Percentiles rank a stretch among this genome's conserved stretches.
Conservation (phyloP, 2,888 invertebrate species). For the Stictocephala bisonia region DNA sequence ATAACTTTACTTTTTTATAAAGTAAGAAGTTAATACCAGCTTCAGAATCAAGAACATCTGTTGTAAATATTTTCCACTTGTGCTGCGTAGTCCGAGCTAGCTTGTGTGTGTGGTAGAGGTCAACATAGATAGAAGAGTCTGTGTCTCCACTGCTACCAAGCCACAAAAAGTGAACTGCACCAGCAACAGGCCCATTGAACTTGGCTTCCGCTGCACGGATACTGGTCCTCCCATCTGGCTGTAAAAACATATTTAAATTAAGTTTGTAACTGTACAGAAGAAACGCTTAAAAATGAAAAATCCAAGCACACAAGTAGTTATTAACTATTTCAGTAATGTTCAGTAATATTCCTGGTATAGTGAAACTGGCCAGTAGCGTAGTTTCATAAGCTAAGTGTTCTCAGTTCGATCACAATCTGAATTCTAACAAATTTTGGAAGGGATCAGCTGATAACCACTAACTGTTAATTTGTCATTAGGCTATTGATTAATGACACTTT, state of each 20-base stretch:
- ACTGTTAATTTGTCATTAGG: no score
- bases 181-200: conserved; percentile 78
- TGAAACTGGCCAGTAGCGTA: no score
- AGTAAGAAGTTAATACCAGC: no score
- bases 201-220: conserved; percentile 83
- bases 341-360: not conserved
- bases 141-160: conserved; percentile 68
- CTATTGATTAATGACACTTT: no score
- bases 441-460: no score
- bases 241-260: no score
- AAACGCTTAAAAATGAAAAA: no score
- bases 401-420: no score
- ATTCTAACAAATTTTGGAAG: no score
- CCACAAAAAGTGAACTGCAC: conserved; percentile 82
- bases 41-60: conserved; percentile 85
- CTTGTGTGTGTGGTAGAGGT: conserved; percentile 74
- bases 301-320: no score
- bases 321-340: not conserved
- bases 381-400: no score
- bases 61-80: conserved; percentile 89
- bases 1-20: not conserved
- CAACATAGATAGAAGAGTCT: conserved; percentile 82
- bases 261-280: no score
- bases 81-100: conserved; percentile 71
- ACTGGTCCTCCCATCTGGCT: conserved; percentile 74